These are phyloP conservation scores for Oreochromis grahami DNA, from an alignment of 2,797 vertebrate genomes.

Conservation along the genomic window DNA sequence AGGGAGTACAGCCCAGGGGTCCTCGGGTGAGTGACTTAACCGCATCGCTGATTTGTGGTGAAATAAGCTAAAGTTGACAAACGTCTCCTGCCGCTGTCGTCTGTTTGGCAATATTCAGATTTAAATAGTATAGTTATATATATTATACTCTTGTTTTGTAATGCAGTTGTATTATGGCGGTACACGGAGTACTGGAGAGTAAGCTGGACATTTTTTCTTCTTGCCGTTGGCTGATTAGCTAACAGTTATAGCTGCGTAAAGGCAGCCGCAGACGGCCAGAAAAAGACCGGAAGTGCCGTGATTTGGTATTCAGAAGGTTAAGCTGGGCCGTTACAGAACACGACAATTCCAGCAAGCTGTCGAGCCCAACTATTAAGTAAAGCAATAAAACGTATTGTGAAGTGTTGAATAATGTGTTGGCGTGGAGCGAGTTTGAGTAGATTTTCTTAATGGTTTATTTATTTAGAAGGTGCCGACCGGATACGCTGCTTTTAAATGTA, in stretches of 20 bases:
- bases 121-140: neutral
- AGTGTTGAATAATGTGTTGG: neutral
- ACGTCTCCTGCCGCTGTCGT: neutral
- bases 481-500: neutral
- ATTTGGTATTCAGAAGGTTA: constrained; percentile 11
- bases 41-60: neutral
- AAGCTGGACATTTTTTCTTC: neutral
- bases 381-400: fast-evolving
- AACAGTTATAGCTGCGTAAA: neutral
- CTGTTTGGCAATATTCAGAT: neutral
- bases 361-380: neutral
- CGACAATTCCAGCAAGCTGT: neutral
- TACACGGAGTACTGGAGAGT: neutral
- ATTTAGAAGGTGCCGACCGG: constrained; percentile 17
- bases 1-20: constrained; percentile 89
- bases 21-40: constrained; percentile 83
- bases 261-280: neutral
- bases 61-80: neutral
- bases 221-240: neutral
- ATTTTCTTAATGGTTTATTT: neutral
- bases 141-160: no score
- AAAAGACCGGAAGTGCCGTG: constrained; percentile 33
- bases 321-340: neutral
- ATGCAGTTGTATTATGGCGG: neutral
- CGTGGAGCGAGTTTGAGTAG: neutral